phyloP scores from a whole-genome alignment of 2,888 invertebrate species.

The Ophion slaviceki region DNA sequence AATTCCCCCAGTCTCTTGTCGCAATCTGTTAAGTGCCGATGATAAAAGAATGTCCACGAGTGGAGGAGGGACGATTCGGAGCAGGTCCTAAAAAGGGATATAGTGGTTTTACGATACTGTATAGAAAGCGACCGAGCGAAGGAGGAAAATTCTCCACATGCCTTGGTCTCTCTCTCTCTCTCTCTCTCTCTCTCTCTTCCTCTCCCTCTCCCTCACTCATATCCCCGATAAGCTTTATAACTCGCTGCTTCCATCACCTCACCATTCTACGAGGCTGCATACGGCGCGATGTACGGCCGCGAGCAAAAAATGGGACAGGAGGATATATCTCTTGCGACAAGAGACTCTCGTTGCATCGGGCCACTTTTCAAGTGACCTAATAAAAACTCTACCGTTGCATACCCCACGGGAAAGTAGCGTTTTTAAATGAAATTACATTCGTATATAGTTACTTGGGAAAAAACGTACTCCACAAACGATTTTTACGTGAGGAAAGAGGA shows the following conservation, averaged over 20 bases:
- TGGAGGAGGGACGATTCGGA: conserved; percentile 27
- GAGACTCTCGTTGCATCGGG: conserved; percentile 44
- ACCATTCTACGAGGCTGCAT: conserved; percentile 30
- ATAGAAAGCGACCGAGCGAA: conserved; percentile 24
- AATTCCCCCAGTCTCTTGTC: conserved; percentile 8
- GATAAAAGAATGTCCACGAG: conserved; percentile 57
- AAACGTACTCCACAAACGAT: background rate
- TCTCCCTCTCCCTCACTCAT: background rate
- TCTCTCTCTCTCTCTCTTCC: conserved; percentile 1
- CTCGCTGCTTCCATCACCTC: background rate
- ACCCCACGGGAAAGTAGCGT: conserved; percentile 20
- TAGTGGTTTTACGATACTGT: conserved; percentile 42
- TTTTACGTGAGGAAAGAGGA: background rate
- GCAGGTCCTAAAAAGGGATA: conserved; percentile 33
- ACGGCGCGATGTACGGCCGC: conserved; percentile 56
- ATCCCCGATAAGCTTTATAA: conserved; percentile 28
- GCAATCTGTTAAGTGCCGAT: conserved; percentile 55
- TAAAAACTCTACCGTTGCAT: conserved; percentile 3
- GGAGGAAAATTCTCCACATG: conserved; percentile 56
- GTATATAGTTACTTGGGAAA: conserved; percentile 39
- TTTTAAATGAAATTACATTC: conserved; percentile 51
- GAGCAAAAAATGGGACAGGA: conserved; percentile 30
- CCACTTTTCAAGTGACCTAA: conserved; percentile 25
- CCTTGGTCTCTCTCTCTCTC: conserved; percentile 7
- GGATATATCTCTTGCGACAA: conserved; percentile 9